These are phyloP conservation scores for Zophobas atratus DNA, from an alignment of 1,140 invertebrate genomes.

Conservation along the genomic window DNA sequence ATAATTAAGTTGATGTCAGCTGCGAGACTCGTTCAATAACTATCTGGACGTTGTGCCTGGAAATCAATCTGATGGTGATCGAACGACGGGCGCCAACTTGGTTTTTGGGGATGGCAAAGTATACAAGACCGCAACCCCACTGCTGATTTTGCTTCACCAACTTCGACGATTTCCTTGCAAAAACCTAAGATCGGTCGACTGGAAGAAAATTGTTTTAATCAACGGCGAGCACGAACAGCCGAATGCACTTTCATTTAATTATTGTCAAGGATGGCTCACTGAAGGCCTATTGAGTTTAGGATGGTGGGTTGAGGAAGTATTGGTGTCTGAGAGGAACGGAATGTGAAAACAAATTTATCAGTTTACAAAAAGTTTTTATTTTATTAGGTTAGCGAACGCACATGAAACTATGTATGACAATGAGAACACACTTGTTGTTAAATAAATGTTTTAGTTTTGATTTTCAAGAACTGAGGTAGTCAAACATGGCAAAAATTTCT, in stretches of 20 bases:
- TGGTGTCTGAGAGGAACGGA: no score
- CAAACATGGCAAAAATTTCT: no score
- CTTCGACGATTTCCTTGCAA: conserved; percentile 29
- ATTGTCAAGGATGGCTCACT: background rate
- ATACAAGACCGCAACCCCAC: conserved; percentile 37
- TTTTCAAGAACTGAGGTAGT: no score
- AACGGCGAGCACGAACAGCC: conserved; percentile 20
- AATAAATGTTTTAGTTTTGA: no score
- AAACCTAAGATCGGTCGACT: conserved; percentile 7
- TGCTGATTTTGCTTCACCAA: conserved; percentile 24
- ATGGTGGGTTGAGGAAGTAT: no score
- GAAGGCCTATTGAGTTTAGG: background rate
- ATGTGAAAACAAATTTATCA: no score
- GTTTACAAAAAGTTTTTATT: no score
- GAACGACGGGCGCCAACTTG: conserved; percentile 21
- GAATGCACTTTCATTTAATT: conserved; percentile 18
- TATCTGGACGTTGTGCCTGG: conserved; percentile 53
- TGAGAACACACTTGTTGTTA: no score
- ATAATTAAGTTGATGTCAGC: conserved; percentile 58
- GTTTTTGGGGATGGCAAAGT: conserved; percentile 37
- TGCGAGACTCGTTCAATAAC: conserved; percentile 53
- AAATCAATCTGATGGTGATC: conserved; percentile 52
- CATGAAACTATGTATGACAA: no score
- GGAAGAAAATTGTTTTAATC: conserved; percentile 37
- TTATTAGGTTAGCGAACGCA: no score